Evolutionary conservation across 2,888 invertebrate genomes (phyloP), one percentile per base, ranked within the genome.

Genomic region (Priocnemis perturbator): DNA sequence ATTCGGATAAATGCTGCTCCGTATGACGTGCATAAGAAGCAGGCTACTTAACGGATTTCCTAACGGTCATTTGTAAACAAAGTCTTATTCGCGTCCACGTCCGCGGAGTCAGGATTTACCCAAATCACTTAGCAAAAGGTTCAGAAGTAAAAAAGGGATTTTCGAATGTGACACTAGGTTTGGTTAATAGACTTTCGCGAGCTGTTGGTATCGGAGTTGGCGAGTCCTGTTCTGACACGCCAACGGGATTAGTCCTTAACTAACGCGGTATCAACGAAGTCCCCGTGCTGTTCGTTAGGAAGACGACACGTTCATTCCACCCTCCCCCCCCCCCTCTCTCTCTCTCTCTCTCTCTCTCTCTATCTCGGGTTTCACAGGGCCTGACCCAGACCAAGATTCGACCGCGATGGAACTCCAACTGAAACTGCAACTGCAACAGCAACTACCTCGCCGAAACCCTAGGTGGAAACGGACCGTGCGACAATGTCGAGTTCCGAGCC

Each of bases 251-350:
- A 69, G 58, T 58, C 65, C 21, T 53, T 69, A 60, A 69, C 71
- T 71, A 69, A 71, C 57, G 66, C 56, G 47, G 26, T 26, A 68
- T 76, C 68, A 73, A 68, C 77, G 55, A 76, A 76, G 68, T 76
- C 76, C 64, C 68, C 65, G 55, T 60, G 66, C 53, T 65, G 70
- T 76, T 76, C 77, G 68, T 76, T 76, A 76, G 70, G 65, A 59
- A 63, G 73, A 65, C 69, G 71, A 61, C 62, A 56, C 65, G 69
- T 72, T 37, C 69, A 44, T 52, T 55, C 52, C 48, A 47, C 56
- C 67, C 68, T 64, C 59, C 64, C 64, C 64, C 68, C 7, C 26
- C 7, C 26, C 7, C 26, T 26, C 26, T 26, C 26, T 3, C 26
- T 26, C 37, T 37, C 37, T 11, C 37, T 37, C 37, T 37, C 37